A percentile compares a stretch with the other conserved stretches of the same genome.
Conservation (phyloP, 2,113 vertebrate species). For the Ploceus nigricollis region DNA sequence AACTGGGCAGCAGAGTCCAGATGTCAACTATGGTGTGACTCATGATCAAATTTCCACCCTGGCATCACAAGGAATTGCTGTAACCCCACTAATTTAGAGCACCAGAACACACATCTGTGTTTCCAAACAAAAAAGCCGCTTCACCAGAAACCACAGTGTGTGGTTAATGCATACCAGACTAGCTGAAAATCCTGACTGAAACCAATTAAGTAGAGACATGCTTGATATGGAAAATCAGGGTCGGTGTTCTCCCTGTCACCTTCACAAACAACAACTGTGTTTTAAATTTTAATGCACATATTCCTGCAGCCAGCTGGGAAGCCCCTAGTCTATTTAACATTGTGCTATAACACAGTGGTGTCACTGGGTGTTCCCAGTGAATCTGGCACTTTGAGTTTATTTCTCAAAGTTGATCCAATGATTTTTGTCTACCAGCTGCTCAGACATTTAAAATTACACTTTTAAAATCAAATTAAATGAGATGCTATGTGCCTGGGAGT, state of each 20-base stretch:
- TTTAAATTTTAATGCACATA: not conserved
- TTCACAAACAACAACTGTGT: not conserved
- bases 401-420: not conserved
- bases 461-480: not conserved
- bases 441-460: not conserved
- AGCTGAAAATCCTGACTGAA: constrained; percentile 2
- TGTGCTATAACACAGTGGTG: not conserved
- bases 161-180: not conserved
- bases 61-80: not conserved
- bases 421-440: not conserved
- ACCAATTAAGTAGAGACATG: not conserved
- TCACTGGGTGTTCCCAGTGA: not conserved
- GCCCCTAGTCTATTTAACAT: not conserved
- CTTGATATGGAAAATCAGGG: not conserved
- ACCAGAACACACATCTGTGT: not conserved
- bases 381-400: not conserved
- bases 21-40: accelerated
- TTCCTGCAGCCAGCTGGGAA: not conserved
- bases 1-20: not conserved
- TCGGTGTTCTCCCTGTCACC: not conserved
- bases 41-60: not conserved
- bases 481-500: not conserved
- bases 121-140: not conserved
- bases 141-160: not conserved
- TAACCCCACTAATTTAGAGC: not conserved